Evolutionary conservation across 1,140 invertebrate species (phyloP), one percentile per base, ranked within the genome.

Genomic region (Papilio polytes): DNA sequence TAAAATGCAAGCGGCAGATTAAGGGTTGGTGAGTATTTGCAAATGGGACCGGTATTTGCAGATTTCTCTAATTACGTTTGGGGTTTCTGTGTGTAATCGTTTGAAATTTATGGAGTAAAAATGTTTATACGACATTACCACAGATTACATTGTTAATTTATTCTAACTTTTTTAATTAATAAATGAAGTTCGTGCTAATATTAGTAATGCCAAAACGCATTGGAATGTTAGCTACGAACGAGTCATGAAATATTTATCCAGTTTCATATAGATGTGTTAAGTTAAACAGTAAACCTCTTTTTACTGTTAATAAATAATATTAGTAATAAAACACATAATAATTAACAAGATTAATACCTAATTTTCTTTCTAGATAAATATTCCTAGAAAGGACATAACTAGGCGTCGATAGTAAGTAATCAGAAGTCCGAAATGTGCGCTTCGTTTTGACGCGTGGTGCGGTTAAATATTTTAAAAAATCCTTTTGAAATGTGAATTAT

Each of bases 1-100:
- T 94, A 94, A 94, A 94, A 94, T 85, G 92, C 92, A 94, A 88
- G 90, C 85, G 84, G 88, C 89, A 92, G 90, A 94, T 93, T 94
- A 94, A 91, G 93, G 92, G 89, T 89, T 90, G 88, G 90, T 87
- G 89, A 87, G 86, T 78, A 85, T 84, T 90, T 86, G 89, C 91
- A 94, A 94, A 93, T 93, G 90, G 91, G 91, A 89, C 90, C 91
- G 70, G 88, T 83, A 85, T 88, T 85, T 87, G 81, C 86, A 89
- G 92, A 89, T 90, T 80, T 80, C 82, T 84, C 88, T 92, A 90
- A 92, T 92, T 92, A 92, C 81, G 82, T 82, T 81, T 82, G 81
- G 86, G 88, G 84, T 85, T 91, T 90, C 85, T 85, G 85, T 84
- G 86, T 83, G 84, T 81, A 87, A 85, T 85, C 84, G 86, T 86